Conservation (phyloP, 2,113 vertebrate species). For the Pomatostomus ruficeps region DNA sequence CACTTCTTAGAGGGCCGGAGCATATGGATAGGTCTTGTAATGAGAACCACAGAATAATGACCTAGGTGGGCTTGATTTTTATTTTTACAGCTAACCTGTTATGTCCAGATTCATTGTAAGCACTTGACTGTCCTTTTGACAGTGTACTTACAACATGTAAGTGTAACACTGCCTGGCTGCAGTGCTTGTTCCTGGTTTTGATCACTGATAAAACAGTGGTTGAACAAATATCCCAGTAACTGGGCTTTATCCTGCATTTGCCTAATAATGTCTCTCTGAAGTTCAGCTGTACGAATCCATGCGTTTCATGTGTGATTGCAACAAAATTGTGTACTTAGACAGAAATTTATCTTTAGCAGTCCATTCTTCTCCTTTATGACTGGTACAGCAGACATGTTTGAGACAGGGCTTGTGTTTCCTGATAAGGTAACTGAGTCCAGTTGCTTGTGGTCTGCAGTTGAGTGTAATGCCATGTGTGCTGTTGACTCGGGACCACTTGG, state of each 20-base stretch:
- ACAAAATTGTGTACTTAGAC: background rate
- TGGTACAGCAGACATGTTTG: background rate
- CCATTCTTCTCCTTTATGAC: background rate
- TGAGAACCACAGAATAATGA: background rate
- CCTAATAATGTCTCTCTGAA: background rate
- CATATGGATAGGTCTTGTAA: background rate
- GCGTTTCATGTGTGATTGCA: background rate
- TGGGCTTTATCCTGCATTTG: background rate
- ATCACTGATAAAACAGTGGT: background rate
- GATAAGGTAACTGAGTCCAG: background rate
- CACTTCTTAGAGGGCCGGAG: background rate
- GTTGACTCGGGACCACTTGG: background rate
- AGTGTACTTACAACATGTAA: background rate
- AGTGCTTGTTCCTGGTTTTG: background rate
- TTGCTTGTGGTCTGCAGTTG: background rate
- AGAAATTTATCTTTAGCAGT: background rate
- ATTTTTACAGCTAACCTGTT: background rate
- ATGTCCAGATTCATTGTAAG: background rate
- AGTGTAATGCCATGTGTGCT: fast-evolving
- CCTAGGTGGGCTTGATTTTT: background rate
- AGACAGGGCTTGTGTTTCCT: background rate
- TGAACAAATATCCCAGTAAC: background rate
- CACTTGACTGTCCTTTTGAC: background rate
- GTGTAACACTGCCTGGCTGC: background rate
- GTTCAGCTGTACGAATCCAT: background rate